phyloP scores from a whole-genome alignment of 2,888 invertebrate species.

The Oconnorella tubifera region DNA sequence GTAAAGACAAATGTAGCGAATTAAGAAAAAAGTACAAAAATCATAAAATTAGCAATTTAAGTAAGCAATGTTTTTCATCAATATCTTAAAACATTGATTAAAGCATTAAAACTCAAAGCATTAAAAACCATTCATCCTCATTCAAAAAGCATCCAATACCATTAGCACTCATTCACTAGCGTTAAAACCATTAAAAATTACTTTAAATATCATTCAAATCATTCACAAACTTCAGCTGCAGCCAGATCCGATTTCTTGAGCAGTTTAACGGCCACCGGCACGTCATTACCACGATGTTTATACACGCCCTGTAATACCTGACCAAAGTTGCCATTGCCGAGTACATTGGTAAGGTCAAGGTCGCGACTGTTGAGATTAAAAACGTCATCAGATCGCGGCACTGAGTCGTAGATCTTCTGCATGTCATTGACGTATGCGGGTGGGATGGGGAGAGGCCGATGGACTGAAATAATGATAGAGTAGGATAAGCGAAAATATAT shows the following conservation, averaged over 20 bases:
- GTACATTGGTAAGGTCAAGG: conserved; percentile 45
- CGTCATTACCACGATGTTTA: conserved; percentile 39
- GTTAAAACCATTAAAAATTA: no score
- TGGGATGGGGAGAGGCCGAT: neutral
- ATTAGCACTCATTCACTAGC: no score
- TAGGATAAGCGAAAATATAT: no score
- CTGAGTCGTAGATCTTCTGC: conserved; percentile 40
- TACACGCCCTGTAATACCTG: conserved; percentile 54
- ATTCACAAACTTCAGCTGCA: conserved; percentile 37
- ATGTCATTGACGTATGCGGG: neutral
- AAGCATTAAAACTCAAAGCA: neutral
- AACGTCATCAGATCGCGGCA: conserved; percentile 39
- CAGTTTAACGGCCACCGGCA: conserved; percentile 58
- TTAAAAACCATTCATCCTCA: neutral
- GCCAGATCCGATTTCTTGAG: conserved; percentile 50
- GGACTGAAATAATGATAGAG: no score
- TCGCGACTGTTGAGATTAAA: conserved; percentile 43
- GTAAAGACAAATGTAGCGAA: neutral
- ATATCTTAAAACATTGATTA: neutral
- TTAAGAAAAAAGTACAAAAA: neutral
- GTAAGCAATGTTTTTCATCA: neutral
- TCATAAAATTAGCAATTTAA: neutral
- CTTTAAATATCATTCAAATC: no score
- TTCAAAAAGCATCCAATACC: no score
- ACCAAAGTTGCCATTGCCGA: conserved; percentile 56